Evolutionary conservation across 2,888 invertebrate species (phyloP).

Genomic region (Leucozona laternaria): DNA sequence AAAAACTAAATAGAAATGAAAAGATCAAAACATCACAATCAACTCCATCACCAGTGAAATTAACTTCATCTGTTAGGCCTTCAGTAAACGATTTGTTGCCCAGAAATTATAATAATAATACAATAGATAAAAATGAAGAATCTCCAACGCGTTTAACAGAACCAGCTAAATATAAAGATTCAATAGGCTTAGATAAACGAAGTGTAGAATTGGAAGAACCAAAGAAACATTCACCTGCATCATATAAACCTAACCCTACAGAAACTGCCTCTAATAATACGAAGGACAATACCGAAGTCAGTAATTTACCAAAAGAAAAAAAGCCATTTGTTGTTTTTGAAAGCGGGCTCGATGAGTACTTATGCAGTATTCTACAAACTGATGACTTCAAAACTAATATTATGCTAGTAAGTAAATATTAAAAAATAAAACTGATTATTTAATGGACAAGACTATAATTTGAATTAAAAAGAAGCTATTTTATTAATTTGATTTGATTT

Average conservation of each 20-base stretch:
- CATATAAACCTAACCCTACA: constrained; percentile 22
- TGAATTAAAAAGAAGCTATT: no score
- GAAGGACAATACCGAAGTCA: neutral
- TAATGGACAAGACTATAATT: no score
- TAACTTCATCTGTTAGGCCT: neutral
- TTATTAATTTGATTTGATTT: no score
- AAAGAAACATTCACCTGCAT: neutral
- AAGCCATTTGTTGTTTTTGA: constrained; percentile 80
- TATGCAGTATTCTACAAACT: constrained; percentile 79
- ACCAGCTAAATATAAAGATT: neutral
- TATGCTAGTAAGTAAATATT: constrained; percentile 62
- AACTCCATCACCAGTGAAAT: constrained; percentile 1
- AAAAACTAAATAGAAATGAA: constrained; percentile 75
- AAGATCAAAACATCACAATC: constrained; percentile 14
- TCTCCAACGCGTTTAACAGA: neutral
- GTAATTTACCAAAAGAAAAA: neutral
- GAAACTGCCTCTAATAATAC: neutral
- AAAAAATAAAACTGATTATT: neutral
- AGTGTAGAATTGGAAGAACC: neutral
- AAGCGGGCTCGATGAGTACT: constrained; percentile 78
- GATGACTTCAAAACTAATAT: constrained; percentile 78
- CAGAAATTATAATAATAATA: neutral
- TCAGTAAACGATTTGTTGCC: neutral
- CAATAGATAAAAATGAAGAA: neutral
- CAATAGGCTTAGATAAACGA: neutral